Base-by-base conservation (phyloP, 2,113 vertebrate genomes). In the Misgurnus mizolepis region DNA sequence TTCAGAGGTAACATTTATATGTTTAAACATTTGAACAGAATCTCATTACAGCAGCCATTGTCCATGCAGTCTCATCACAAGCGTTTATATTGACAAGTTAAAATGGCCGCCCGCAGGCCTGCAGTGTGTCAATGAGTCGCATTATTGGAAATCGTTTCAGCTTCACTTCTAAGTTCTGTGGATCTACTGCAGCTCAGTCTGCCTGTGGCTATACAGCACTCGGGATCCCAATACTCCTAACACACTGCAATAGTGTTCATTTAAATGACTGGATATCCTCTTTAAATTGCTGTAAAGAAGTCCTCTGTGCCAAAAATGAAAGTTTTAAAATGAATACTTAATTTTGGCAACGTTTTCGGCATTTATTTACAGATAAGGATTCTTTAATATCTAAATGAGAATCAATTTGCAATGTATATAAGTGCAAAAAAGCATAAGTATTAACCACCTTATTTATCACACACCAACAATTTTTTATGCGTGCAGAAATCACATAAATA, bases 131-230 rank as follows among this genome's bases (percentile, higher is more conserved):
- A 85, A 68, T 72, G 85, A 50, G 73, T 88, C 89, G 88, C 81
- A 49, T 83, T 89, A 89, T 90, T 86, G 90, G 90, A 91, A 92
- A 91, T 91, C 89, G 86, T 88, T 92, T 62, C 56, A 62, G 55
- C 14, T 43, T 82, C 87, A 86, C 83, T 86, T 91, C 90, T 87
- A 12, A 86, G 87, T 76, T 86, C 67, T 0, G 11, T 73, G n/a
- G 45, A 73, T 88, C 83, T 78, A 80, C 82, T 87, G 89, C 86
- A 81, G 85, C 83, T 80, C 76, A 78, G 83, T 71, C 84, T 22
- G 73, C 79, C 65, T 49, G 75, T 65, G 82, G 82, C 82, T 84
- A 80, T 83, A 83, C 72, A 43, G 69, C 68, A 68, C 74, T 74
- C 67, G 15, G 76, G 9, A 80, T 75, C 72, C 72, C 69, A 73